Evolutionary conservation across 1,140 invertebrate genomes (phyloP), one percentile per base, ranked within the genome.

Genomic region (Myzus persicae): DNA sequence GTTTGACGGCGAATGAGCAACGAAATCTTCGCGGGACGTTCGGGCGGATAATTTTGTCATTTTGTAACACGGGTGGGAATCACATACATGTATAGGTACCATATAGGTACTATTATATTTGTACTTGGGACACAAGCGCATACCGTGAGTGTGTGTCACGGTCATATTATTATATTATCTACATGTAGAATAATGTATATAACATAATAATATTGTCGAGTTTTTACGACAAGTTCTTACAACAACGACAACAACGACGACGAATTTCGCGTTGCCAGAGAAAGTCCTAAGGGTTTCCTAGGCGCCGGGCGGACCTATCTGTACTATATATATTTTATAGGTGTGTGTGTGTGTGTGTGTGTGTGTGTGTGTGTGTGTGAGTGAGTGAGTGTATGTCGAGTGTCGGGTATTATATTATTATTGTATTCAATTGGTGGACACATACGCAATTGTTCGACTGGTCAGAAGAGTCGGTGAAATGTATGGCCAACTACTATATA

Each of bases 281-380:
- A 90, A 90, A 90, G 89, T 90, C 89, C 48, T 38, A 90, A 59
- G 89, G 89, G 54, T 67, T 67, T 59, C 54, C 89, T 90, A 85
- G 84, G 84, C 84, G 84, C 84, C 42, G 84, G 42, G 31, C 31
- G 14, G 42, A 76, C 59, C 82, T 26, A 42, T 24, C 38, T 44
- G n/a, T 46, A 85, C 11, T 26, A 14, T 31, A 7, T 36, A 20
- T 36, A n/a, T n/a, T n/a, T 9, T 36, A 81, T 38, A 51, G 8
- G 20, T 22, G 9, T 4, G 31, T n/a, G 31, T n/a, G 5, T 36
- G 59, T 76, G 31, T n/a, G 5, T 36, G 59, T 76, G 31, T n/a
- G 5, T 36, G 59, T 76, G 31, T n/a, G 5, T 36, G 59, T 76
- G 31, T n/a, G 5, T 36, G 59, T 76, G n/a, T n/a, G n/a, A n/a